Conservation (phyloP, 2,113 vertebrate species). For the Salminus brasiliensis region DNA sequence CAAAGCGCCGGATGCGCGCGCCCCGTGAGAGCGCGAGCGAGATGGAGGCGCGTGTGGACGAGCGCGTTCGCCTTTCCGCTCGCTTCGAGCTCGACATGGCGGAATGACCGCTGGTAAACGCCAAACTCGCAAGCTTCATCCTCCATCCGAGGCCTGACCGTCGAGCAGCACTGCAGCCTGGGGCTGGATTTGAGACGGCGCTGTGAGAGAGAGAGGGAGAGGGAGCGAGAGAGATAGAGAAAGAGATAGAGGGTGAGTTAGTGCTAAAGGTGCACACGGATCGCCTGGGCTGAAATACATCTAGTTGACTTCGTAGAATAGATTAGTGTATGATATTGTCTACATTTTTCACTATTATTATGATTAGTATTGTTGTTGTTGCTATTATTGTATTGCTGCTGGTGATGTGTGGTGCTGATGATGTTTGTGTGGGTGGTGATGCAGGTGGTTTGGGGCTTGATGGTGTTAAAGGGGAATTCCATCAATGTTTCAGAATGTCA, state of each 20-base stretch:
- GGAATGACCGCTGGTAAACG: not conserved
- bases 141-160: slow-evolving; percentile 55
- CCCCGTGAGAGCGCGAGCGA: not conserved
- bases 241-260: slow-evolving; percentile 64
- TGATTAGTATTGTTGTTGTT: too few relatives aligned
- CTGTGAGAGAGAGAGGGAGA: slow-evolving; percentile 26
- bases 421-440: not conserved
- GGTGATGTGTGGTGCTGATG: not conserved
- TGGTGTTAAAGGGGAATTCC: too few relatives aligned
- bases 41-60: not conserved
- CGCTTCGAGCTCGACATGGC: not conserved
- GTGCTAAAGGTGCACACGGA: too few relatives aligned
- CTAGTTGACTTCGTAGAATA: too few relatives aligned
- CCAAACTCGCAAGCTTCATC: not conserved
- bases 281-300: too few relatives aligned
- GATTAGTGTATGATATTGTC: too few relatives aligned
- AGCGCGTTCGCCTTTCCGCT: too few relatives aligned
- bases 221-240: slow-evolving; percentile 22
- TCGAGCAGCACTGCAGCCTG: slow-evolving; percentile 57
- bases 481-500: too few relatives aligned
- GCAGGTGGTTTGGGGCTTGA: too few relatives aligned
- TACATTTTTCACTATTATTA: too few relatives aligned
- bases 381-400: not conserved
- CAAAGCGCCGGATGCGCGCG: not conserved
- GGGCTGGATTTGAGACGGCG: slow-evolving; percentile 68